Evolutionary conservation across 2,113 vertebrate species (phyloP).

Genomic region (Panthera leo): DNA sequence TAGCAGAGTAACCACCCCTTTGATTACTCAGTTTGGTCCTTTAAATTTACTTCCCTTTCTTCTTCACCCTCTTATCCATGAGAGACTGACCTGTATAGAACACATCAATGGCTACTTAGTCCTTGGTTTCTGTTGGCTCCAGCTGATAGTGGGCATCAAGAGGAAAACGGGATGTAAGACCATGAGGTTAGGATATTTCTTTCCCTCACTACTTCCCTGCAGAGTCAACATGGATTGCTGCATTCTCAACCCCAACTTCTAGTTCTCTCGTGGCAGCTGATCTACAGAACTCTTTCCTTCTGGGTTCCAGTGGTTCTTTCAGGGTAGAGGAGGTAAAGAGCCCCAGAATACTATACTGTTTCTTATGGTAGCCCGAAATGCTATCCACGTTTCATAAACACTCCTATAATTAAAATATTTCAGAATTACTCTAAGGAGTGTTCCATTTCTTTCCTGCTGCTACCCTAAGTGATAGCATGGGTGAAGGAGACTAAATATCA

Average conservation of each 20-base stretch:
- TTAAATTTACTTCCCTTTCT: background rate
- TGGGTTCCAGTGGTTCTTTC: background rate
- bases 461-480: background rate
- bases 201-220: background rate
- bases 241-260: background rate
- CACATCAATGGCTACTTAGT: background rate
- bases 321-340: background rate
- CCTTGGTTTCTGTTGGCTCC: background rate
- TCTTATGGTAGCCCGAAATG: background rate
- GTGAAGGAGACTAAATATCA: slow-evolving; percentile 30
- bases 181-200: background rate
- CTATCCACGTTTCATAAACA: background rate
- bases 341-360: background rate
- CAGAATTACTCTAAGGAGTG: background rate
- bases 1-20: background rate
- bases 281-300: background rate
- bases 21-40: background rate
- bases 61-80: background rate
- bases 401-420: background rate
- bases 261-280: background rate
- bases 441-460: background rate
- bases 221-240: background rate
- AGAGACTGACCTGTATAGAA: background rate
- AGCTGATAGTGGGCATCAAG: background rate
- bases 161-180: background rate